Evolutionary conservation across 1,140 invertebrate species (phyloP).

Genomic region (Idris sp.): DNA sequence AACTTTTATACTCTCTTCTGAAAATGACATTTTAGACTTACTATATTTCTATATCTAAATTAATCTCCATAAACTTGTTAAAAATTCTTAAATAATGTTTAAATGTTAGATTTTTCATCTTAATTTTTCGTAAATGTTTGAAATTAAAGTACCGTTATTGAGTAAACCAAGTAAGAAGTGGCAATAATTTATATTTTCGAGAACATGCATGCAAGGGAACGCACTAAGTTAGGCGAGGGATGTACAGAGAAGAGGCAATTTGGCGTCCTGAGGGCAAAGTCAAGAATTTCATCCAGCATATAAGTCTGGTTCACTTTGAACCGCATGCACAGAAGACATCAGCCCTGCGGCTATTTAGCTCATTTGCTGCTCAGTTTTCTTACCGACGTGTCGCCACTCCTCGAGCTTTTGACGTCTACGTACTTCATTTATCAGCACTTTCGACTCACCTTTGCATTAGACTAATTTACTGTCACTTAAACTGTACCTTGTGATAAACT

Average conservation of each 20-base stretch:
- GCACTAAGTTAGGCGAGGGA: slow-evolving; percentile 60
- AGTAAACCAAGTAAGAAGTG: slow-evolving; percentile 37
- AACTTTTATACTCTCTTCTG: too few species aligned
- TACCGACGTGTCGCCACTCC: slow-evolving; percentile 42
- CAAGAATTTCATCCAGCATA: slow-evolving; percentile 66
- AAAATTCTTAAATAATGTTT: too few species aligned
- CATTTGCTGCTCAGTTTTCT: slow-evolving; percentile 63
- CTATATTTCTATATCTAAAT: too few species aligned
- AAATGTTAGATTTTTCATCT: too few species aligned
- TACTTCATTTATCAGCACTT: slow-evolving; percentile 51
- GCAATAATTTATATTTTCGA: slow-evolving; percentile 46
- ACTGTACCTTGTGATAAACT: slow-evolving; percentile 25
- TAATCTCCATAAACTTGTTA: too few species aligned
- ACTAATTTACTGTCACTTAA: slow-evolving; percentile 44
- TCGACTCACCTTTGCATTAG: slow-evolving; percentile 41
- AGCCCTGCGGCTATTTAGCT: slow-evolving; percentile 67
- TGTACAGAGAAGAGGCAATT: slow-evolving; percentile 64
- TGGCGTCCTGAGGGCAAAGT: slow-evolving; percentile 65
- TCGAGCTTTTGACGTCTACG: slow-evolving; percentile 39
- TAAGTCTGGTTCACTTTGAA: slow-evolving; percentile 53
- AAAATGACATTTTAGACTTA: too few species aligned
- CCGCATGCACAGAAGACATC: slow-evolving; percentile 57
- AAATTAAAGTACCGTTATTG: too few species aligned
- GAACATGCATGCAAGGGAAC: slow-evolving; percentile 25
- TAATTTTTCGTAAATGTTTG: too few species aligned